Evolutionary conservation across 2,888 invertebrate species (phyloP).

Genomic region (Athrips mouffetella): DNA sequence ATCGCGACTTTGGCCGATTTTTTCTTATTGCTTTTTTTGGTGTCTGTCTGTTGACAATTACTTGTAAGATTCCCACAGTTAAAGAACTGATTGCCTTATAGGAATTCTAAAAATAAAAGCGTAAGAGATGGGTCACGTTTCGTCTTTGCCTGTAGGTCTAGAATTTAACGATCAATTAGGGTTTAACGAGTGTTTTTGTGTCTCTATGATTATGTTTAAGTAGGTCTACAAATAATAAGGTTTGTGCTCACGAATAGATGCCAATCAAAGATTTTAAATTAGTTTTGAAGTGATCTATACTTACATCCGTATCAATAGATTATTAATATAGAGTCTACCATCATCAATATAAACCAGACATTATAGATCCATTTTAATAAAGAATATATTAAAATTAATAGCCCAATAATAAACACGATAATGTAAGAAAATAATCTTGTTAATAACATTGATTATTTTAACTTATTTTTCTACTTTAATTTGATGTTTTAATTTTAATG

Average conservation of each 20-base stretch:
- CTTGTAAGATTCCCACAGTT: slow-evolving; percentile 46
- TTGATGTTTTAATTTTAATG: not conserved
- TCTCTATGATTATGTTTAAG: slow-evolving; percentile 4
- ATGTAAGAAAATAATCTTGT: no score
- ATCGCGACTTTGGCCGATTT: slow-evolving; percentile 46
- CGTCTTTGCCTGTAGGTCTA: slow-evolving; percentile 6
- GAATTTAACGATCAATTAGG: slow-evolving; percentile 8
- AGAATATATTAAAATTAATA: not conserved
- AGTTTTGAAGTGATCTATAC: not conserved
- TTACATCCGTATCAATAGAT: not conserved
- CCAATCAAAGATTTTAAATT: slow-evolving; percentile 7
- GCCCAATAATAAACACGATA: not conserved
- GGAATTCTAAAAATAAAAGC: slow-evolving; percentile 21
- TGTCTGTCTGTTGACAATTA: slow-evolving; percentile 54
- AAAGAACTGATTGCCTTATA: slow-evolving; percentile 33
- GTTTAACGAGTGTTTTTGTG: slow-evolving; percentile 4
- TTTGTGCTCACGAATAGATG: slow-evolving; percentile 1
- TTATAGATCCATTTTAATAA: not conserved
- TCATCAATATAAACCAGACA: not conserved
- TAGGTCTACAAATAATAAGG: slow-evolving; percentile 2
- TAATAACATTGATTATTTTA: no score
- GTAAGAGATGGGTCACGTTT: slow-evolving; percentile 6
- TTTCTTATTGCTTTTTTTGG: slow-evolving; percentile 40
- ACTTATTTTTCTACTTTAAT: not conserved
- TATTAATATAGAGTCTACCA: not conserved